Base-by-base conservation (phyloP, 2,113 vertebrate species). In the Catagonus wagneri region DNA sequence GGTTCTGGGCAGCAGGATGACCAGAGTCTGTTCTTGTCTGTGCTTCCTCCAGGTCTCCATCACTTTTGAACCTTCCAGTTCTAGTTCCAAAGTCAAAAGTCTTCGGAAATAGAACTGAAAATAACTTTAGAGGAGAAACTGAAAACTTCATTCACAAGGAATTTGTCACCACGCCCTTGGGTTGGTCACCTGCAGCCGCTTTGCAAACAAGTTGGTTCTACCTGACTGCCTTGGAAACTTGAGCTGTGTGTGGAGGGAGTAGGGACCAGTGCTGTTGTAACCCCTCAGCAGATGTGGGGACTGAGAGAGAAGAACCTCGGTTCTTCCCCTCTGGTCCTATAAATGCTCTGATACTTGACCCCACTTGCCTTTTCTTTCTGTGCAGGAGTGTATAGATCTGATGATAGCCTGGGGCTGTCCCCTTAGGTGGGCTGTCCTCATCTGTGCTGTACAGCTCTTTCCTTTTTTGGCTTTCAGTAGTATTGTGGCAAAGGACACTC, bases 41-140 rank as follows among this genome's bases (percentile, higher is more conserved):
- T 16, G 5, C 54, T 93, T 83, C 29, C 72, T 85, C 52, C 74
- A 50, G 5, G 22, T 95, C 63, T 36, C 22, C 34, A 11, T 72
- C 63, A 27, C 50, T 54, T 85, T 84, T 22, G 29, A 96, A 89
- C 29, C 36, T 94, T 93, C 58, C 79, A 16, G 19, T 93, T 95
- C 58, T 80, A 32, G 25, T 86, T 89, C 39, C n/a, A 93, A 17
- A 89, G 61, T 76, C 44, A 50, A 50, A 89, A 29, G 27, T 65
- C 19, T 90, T 72, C 34, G 50, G 56, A 72, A 29, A 0, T 32
- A 60, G 36, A 22, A 34, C n/a, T 52, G 68, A 83, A 69, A 65
- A 19, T 11, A 94, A 22, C 85, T 65, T 95, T 34, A 65, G 7
- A 87, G 50, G 76, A 71, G 44, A 76, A 86, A 89, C 65, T 66